phyloP scores from a whole-genome alignment of 2,113 vertebrate genomes.

The Chionomys nivalis region DNA sequence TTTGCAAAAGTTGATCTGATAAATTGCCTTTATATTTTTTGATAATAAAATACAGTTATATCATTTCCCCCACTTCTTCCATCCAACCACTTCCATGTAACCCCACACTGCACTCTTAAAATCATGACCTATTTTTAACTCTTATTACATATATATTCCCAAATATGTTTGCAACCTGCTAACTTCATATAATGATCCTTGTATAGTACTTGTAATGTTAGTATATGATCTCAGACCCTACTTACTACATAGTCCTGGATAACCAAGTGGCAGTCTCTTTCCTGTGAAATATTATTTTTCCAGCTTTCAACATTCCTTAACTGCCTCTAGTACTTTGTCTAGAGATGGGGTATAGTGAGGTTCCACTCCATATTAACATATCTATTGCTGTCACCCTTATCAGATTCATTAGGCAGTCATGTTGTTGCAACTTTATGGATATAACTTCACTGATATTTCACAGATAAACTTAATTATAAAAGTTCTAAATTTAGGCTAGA shows the following conservation, averaged over 20 bases:
- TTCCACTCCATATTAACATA: neutral
- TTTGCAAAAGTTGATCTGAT: neutral
- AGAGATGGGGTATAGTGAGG: neutral
- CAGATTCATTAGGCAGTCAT: neutral
- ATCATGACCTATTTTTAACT: neutral
- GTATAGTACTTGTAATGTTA: neutral
- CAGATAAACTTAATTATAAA: neutral
- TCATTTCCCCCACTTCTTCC: neutral
- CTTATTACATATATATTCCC: neutral
- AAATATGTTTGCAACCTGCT: neutral
- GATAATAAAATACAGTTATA: neutral
- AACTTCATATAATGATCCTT: neutral
- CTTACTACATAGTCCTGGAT: neutral
- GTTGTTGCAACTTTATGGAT: neutral
- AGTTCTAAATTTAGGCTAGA: neutral
- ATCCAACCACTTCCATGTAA: neutral
- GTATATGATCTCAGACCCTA: neutral
- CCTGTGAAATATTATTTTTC: neutral
- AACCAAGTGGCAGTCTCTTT: neutral
- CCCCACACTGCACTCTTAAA: neutral
- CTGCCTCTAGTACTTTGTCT: neutral
- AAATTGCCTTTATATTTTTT: neutral
- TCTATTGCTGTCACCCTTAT: neutral
- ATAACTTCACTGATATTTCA: neutral
- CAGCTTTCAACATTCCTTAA: neutral